Percentiles rank a stretch among this genome's conserved stretches.
Conservation (phyloP, 2,888 invertebrate genomes). For the Cetonia aurata region DNA sequence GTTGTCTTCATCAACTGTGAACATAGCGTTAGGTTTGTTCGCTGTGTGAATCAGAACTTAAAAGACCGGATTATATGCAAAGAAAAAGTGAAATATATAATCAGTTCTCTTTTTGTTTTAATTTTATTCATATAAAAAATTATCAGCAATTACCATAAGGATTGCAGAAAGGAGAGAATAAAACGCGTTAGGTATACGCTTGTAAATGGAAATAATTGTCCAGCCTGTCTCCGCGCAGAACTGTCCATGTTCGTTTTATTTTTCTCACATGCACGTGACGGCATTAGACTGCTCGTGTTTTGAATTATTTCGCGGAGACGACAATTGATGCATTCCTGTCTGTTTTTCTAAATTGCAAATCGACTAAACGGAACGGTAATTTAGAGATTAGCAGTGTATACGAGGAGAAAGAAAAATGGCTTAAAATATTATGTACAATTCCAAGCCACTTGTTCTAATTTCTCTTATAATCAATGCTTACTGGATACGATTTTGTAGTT, state of each 20-base stretch:
- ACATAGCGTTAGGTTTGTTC: no score
- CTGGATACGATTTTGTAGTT: no score
- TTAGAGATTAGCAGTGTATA: background rate
- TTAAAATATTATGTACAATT: no score
- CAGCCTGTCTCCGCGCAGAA: background rate
- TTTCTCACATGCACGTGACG: slow-evolving; percentile 34
- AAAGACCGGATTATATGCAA: no score
- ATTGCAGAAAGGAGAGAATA: slow-evolving; percentile 8
- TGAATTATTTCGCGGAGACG: slow-evolving; percentile 21
- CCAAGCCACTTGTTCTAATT: no score
- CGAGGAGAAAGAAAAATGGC: background rate
- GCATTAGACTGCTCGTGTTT: slow-evolving; percentile 29
- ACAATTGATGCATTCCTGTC: slow-evolving; percentile 13
- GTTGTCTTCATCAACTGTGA: no score
- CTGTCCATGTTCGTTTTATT: slow-evolving; percentile 6
- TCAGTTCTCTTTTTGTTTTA: no score
- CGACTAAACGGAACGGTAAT: slow-evolving; percentile 12
- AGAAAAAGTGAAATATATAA: no score
- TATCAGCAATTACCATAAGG: no score
- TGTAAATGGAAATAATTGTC: slow-evolving; percentile 5
- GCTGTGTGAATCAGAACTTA: no score
- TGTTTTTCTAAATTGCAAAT: slow-evolving; percentile 12
- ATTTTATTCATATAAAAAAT: no score
- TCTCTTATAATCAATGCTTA: no score
- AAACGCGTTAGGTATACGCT: background rate